These are phyloP conservation scores for Sebastes baramenuke DNA, from an alignment of 2,797 vertebrate species.

Conservation along the genomic window DNA sequence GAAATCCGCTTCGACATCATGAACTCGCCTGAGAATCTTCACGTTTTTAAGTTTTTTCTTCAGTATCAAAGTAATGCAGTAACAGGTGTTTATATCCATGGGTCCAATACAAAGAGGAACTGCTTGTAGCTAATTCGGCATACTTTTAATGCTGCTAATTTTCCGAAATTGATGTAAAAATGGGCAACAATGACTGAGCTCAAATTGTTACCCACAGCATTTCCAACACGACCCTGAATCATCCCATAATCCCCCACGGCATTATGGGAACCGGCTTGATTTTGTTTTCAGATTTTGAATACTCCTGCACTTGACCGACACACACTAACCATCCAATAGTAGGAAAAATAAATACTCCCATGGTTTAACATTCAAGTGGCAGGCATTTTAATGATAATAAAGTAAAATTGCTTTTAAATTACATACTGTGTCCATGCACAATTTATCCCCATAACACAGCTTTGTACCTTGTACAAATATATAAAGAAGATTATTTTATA, in stretches of 20 bases:
- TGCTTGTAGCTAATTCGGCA: not conserved
- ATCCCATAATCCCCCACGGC: not conserved
- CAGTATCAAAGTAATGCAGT: not conserved
- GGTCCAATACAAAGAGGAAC: not conserved
- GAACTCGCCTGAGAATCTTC: not conserved
- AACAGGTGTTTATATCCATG: accelerated
- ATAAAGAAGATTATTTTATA: not conserved
- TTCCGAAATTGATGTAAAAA: not conserved
- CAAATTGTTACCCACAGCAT: no score
- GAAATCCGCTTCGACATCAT: not conserved
- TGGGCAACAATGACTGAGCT: accelerated
- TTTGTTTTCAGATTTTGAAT: not conserved
- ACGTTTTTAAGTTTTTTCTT: not conserved
- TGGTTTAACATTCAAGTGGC: not conserved
- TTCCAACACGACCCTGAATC: no score
- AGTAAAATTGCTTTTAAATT: not conserved
- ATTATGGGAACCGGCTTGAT: not conserved
- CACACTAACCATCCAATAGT: not conserved
- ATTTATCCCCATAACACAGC: accelerated
- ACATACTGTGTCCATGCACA: not conserved
- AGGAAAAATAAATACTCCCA: not conserved
- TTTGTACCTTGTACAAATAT: not conserved
- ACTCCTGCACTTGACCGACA: not conserved
- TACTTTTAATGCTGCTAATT: accelerated
- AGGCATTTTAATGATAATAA: constrained; percentile 4